Base-by-base conservation (phyloP, 2,113 vertebrate species). In the Euleptes europaea region DNA sequence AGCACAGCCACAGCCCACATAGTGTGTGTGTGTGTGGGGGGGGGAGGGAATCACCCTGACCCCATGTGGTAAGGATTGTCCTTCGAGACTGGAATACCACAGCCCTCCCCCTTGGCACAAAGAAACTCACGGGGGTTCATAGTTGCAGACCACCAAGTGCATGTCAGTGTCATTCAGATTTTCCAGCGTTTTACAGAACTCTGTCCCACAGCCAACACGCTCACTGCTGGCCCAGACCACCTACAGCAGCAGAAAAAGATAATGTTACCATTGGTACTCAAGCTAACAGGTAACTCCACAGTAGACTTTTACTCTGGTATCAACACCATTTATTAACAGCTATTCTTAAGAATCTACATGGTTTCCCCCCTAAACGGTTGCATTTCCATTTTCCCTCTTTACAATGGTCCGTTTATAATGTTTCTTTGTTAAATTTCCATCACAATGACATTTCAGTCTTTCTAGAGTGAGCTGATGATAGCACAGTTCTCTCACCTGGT, bases 61-160 rank as follows among this genome's bases (percentile, higher is more conserved):
- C 74, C 21, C 44, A 26, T 14, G 67, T 33, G 21, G 15, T 17
- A 54, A 44, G 1, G 0, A 47, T 73, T 4, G 71, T 28, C 38
- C 33, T 78, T 80, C 10, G 10, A 19, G 71, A 19, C 3, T 31
- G 65, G 35, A 15, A 70, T 23, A 54, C 17, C 9, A 1, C 6
- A 38, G 28, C 66, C 49, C 67, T 2, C 5, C 26, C 60, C 60
- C 60, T 63, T 63, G 0, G 2, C 0, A 2, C 85, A 35, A 2
- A 6, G 0, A 12, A 0, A 96, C 96, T 96, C 76, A 97, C 96
- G 96, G 94, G 0, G 96, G 96, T 3, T 94, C 92, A 1, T 97
- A 97, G 94, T 97, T 97, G 95, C 96, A 97, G 19, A 97, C 96
- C 0, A 97, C 93, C 31, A 97, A 70, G 4, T 95, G 88, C 91